Conservation (phyloP, 2,113 vertebrate species). For the Mungos mungo region DNA sequence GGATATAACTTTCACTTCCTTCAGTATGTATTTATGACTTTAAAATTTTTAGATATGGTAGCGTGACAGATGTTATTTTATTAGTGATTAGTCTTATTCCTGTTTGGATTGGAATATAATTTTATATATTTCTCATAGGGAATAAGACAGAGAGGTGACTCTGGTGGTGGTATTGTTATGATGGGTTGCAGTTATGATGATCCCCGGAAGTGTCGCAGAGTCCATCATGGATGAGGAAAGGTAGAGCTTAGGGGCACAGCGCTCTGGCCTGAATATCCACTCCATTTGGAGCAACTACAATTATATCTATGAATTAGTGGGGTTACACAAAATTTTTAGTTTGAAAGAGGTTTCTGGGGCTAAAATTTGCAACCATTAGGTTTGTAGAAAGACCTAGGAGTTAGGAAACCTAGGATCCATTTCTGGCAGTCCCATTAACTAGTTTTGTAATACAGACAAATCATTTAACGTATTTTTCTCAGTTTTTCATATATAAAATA, state of each 20-base stretch:
- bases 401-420: background rate
- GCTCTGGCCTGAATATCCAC: background rate
- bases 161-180: slow-evolving; percentile 3
- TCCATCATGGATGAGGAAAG: background rate
- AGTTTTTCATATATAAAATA: background rate
- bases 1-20: background rate
- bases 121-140: background rate
- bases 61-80: background rate
- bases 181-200: background rate
- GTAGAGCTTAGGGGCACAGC: background rate
- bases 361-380: background rate
- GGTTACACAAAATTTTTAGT: background rate
- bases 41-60: background rate
- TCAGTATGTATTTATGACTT: background rate
- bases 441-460: background rate
- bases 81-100: background rate
- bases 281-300: background rate
- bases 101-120: slow-evolving; percentile 12
- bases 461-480: background rate
- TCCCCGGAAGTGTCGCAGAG: background rate
- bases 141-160: background rate
- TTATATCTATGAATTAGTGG: background rate
- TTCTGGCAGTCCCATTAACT: background rate
- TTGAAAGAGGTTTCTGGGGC: background rate
- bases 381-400: background rate